Evolutionary conservation across 2,113 vertebrate species (phyloP), one percentile per base, ranked within the genome.

Genomic region (Chlamydotis undulata): DNA sequence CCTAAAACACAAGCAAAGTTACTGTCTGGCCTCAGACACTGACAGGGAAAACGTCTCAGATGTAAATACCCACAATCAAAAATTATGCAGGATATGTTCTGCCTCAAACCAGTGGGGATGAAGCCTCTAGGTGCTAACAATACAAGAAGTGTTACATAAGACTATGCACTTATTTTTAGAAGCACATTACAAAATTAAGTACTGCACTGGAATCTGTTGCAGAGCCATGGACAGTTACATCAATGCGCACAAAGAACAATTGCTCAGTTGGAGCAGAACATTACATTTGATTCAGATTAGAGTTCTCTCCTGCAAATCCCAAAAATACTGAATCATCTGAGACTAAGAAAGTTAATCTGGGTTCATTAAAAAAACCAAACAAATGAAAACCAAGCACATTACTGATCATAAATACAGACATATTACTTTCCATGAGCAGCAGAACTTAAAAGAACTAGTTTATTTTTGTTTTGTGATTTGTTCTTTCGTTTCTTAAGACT

Each of bases 41-140:
- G 50, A 64, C 22, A 53, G 13, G 19, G 19, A 82, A 95, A 79
- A 43, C 47, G 87, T n/a, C 89, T 90, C 73, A 90, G 71, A 83
- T 49, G 68, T 70, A 92, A 94, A 90, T 83, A 83, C 18, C 67
- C 57, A 89, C 49, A 75, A 71, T 45, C 67, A 78, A 88, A 93
- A 92, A 56, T 39, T 8, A 80, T 24, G 75, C 74, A 93, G 82
- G 79, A 93, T 85, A 80, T 61, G 26, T 64, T 92, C 28, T 4
- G 7, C 73, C 83, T 78, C 43, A 35, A 39, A 69, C n/a, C 53
- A 90, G 88, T 88, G 61, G 49, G 41, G 84, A 89, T 69, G 87
- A 94, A 94, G 78, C 89, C 87, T 96, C 91, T 95, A 97, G 93
- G 95, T 97, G 96, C 63, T 96, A 96, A 97, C 90, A 96, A 96